Percentiles rank a stretch among this genome's conserved stretches.
These are phyloP conservation scores for Lagenorhynchus albirostris DNA, from an alignment of 2,113 vertebrate species.

Conservation along the genomic window DNA sequence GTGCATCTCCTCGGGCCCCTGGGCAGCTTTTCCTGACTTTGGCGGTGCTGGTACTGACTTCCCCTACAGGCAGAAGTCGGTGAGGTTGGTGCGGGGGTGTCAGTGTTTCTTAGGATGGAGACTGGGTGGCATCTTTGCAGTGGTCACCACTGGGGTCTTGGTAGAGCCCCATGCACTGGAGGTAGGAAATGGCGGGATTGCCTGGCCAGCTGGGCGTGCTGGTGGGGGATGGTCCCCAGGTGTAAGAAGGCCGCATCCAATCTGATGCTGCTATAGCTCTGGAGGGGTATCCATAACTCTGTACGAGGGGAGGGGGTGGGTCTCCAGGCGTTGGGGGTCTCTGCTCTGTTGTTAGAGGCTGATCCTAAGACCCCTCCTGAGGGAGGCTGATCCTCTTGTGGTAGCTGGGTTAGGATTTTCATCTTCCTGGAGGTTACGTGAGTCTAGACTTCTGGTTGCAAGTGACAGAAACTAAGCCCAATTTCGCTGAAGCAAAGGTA, in stretches of 20 bases:
- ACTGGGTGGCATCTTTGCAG: background rate
- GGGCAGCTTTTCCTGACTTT: background rate
- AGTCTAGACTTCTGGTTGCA: background rate
- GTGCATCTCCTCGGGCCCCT: background rate
- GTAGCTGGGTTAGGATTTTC: background rate
- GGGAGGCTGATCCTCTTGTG: background rate
- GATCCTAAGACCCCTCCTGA: background rate
- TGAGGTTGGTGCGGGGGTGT: too few species aligned
- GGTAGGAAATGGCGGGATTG: fast-evolving
- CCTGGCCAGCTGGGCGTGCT: background rate
- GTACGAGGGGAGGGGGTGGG: too few species aligned
- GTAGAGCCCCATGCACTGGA: too few species aligned
- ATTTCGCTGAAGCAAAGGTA: background rate
- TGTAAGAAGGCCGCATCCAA: background rate
- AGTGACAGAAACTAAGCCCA: background rate
- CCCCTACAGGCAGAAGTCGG: background rate
- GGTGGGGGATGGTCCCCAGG: background rate
- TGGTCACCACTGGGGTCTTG: too few species aligned
- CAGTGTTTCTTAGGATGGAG: background rate
- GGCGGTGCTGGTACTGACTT: background rate
- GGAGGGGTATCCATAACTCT: background rate
- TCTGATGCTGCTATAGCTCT: too few species aligned
- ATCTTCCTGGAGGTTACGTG: background rate
- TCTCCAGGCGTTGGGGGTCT: background rate
- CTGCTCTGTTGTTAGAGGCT: background rate